Base-by-base conservation (phyloP, 2,113 vertebrate species). In the Hippoglossus stenolepis region DNA sequence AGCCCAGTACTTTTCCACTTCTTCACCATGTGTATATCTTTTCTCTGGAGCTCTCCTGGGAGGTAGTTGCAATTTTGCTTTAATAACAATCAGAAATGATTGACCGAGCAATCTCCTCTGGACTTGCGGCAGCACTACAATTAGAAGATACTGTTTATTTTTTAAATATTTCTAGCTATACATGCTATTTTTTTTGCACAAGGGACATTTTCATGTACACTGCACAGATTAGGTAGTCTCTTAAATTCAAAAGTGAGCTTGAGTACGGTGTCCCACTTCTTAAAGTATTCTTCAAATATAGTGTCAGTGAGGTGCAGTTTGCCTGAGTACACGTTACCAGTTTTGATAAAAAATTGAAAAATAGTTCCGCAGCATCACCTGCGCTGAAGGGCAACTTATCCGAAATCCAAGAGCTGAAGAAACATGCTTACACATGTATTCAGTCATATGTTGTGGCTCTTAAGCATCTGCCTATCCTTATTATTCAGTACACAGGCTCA, bases 1-100 rank as follows among this genome's bases (percentile, higher is more conserved):
- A 93, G 92, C 93, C 91, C 2, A 1, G 0, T 2, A 18, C 7
- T 61, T 61, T 61, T n/a, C 18, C 21, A 23, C 8, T 4, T 2
- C 0, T 11, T 56, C 3, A 23, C 0, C 21, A 1, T 26, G 28
- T 31, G 17, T 60, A 3, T 0, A 5, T 3, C 0, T 7, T 8
- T 38, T 47, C 0, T 24, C 3, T 24, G 0, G 5, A 12, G 40
- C 4, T 0, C 18, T 49, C 7, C 14, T 24, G 0, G n/a, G 0
- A 2, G 31, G 18, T 23, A 0, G 40, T 11, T 5, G 23, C 2
- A 0, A 3, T 53, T 0, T 40, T 35, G 64, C 38, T 2, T 21
- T 15, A n/a, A 3, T 31, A 12, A 23, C 60, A 53, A 18, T 9
- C 1, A 1, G 23, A 31, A 31, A 31, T 31, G 28, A 31, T 31